These are phyloP conservation scores for Drosophila limbata DNA, from an alignment of 2,888 invertebrate species.

Conservation along the genomic window DNA sequence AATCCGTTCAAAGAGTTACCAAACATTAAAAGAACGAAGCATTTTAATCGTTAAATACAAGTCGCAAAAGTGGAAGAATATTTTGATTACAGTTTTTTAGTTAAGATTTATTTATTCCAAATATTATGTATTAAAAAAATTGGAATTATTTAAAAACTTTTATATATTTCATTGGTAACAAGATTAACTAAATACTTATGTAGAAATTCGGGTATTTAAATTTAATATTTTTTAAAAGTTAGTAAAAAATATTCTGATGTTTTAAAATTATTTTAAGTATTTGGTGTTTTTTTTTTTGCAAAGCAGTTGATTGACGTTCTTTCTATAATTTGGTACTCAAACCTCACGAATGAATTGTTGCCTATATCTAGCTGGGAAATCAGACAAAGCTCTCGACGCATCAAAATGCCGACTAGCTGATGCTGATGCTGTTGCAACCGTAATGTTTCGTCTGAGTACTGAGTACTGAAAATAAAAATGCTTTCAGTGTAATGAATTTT, in stretches of 20 bases:
- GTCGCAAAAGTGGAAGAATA: neutral
- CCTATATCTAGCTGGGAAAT: constrained; percentile 7
- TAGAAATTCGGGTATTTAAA: too few species aligned
- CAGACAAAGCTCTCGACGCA: constrained; percentile 23
- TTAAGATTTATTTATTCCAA: neutral
- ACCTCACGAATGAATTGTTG: constrained; percentile 25
- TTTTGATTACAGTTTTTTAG: neutral
- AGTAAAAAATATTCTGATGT: neutral
- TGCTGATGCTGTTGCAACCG: constrained; percentile 30
- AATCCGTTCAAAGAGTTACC: neutral
- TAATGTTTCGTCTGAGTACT: constrained; percentile 30
- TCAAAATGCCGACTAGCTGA: constrained; percentile 32
- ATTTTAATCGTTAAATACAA: neutral
- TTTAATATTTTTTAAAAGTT: too few species aligned
- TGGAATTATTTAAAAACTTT: too few species aligned
- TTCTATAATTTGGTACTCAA: constrained; percentile 17
- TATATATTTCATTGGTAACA: too few species aligned
- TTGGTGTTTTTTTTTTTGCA: constrained; percentile 2
- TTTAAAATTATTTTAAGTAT: neutral
- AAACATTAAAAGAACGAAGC: neutral
- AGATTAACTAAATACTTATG: too few species aligned
- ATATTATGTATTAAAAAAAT: too few species aligned
- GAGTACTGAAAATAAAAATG: constrained; percentile 63
- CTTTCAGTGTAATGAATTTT: constrained; percentile 72
- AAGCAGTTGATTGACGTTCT: constrained; percentile 34